Conservation (phyloP, 92 coral and sea anemone species). For the Palythoa caribaeorum region DNA sequence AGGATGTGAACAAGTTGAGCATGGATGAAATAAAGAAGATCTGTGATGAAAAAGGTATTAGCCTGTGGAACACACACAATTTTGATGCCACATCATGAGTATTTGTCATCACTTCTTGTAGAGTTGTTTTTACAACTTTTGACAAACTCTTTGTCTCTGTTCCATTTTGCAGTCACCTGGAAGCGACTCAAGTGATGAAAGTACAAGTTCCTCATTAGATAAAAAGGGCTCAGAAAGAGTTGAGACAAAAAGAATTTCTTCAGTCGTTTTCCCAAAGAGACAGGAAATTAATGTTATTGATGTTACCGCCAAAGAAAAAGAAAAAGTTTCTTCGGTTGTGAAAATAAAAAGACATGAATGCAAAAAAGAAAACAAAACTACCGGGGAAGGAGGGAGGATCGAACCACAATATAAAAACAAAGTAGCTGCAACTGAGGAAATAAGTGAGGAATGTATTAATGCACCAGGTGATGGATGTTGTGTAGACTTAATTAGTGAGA, state of each 20-base stretch:
- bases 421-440: neutral
- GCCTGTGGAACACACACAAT: neutral
- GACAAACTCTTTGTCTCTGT: neutral
- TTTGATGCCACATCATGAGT: neutral
- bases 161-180: slow-evolving; percentile 14
- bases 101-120: neutral
- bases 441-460: neutral
- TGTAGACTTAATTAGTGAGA: neutral
- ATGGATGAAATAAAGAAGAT: neutral
- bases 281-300: neutral
- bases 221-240: neutral
- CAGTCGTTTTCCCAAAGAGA: slow-evolving; percentile 22
- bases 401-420: neutral
- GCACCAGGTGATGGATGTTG: neutral
- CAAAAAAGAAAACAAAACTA: neutral
- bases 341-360: neutral
- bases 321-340: slow-evolving; percentile 32
- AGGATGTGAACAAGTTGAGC: neutral
- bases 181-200: slow-evolving; percentile 6
- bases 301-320: neutral
- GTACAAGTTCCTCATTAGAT: neutral
- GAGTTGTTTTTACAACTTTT: neutral
- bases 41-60: neutral
- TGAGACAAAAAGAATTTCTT: slow-evolving; percentile 13
- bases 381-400: neutral